Conservation (phyloP, 2,888 invertebrate genomes). For the Nymphalis c-album region DNA sequence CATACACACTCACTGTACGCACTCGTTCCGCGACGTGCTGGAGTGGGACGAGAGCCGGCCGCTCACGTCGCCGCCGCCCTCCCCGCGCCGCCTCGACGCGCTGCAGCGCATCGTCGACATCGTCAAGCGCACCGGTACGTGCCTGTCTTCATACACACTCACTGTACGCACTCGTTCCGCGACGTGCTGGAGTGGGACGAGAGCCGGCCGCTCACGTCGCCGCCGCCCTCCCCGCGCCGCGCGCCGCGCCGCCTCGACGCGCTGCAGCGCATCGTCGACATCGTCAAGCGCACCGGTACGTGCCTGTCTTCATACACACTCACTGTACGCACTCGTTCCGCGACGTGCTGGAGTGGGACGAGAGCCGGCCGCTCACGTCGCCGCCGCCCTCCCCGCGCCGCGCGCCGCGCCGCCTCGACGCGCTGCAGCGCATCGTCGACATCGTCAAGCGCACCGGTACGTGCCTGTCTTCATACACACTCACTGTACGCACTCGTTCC, state of each 20-base stretch:
- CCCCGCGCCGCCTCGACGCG: slow-evolving; percentile 85
- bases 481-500: too few relatives aligned
- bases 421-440: slow-evolving; percentile 92
- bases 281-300: slow-evolving; percentile 90
- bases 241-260: slow-evolving; percentile 81
- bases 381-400: slow-evolving; percentile 84
- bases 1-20: slow-evolving; percentile 46
- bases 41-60: slow-evolving; percentile 84
- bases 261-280: slow-evolving; percentile 92
- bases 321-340: slow-evolving; percentile 84
- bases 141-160: too few relatives aligned
- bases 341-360: slow-evolving; percentile 87
- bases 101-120: slow-evolving; percentile 93
- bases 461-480: neutral
- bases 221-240: slow-evolving; percentile 84
- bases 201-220: slow-evolving; percentile 69
- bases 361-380: slow-evolving; percentile 71
- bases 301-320: too few relatives aligned
- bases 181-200: slow-evolving; percentile 87
- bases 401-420: slow-evolving; percentile 77
- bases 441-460: slow-evolving; percentile 91
- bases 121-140: slow-evolving; percentile 88
- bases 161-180: slow-evolving; percentile 84
- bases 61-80: slow-evolving; percentile 82
- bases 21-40: slow-evolving; percentile 88